Evolutionary conservation across 2,113 vertebrate genomes (phyloP), one percentile per base, ranked within the genome.

Genomic region (Rhombomys opimus): DNA sequence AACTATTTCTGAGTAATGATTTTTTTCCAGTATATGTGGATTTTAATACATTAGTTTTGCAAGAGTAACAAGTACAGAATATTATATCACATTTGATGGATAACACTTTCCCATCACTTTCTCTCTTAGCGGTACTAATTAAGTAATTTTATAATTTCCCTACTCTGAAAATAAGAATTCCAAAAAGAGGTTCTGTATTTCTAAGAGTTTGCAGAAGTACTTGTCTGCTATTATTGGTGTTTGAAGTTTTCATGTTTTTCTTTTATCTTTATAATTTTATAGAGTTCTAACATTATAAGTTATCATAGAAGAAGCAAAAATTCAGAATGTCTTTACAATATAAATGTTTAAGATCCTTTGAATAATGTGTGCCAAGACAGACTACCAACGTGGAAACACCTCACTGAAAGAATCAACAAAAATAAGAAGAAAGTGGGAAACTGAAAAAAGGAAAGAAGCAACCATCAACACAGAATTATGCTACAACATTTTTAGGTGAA

Each of bases 401-500:
- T 98, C 98, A 98, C 98, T 96, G 80, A 98, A 98, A 98, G 95
- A 95, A 98, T 98, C 96, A 97, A 92, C 94, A 96, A 98, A 98
- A 98, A 87, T 97, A 95, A 98, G 75, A 73, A 98, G 98, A 95
- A 96, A 97, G 97, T 98, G 98, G 95, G 94, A 98, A 98, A 98
- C 89, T 93, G 97, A 97, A 97, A 96, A 94, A 98, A 98, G 97
- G 63, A 94, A 96, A 89, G 97, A 98, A 98, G 98, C 98, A 98
- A 98, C 97, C 97, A 98, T 99, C 98, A 98, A 98, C 98, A 99
- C 98, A 98, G 97, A 98, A 98, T 98, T 99, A 98, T 98, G 98
- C 98, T 99, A 99, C 98, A 98, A 98, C 99, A 99, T 98, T 73
- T 98, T 98, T 98, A 98, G 98, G 99, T 99, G 99, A 99, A 99